phyloP scores from a whole-genome alignment of 2,888 invertebrate species.

The Ptychoptera contaminata region DNA sequence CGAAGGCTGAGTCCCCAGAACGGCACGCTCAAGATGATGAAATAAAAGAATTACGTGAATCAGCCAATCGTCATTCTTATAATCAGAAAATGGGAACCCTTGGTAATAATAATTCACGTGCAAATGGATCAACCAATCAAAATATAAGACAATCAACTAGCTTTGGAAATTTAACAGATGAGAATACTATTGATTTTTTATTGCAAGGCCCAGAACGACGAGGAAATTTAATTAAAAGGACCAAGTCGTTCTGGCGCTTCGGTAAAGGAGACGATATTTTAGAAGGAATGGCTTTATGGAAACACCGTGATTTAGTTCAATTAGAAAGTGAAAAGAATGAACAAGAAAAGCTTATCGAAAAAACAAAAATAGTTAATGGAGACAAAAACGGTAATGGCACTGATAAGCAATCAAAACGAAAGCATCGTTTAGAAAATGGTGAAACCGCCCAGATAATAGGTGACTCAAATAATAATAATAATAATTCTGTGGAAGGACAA shows the following conservation, averaged over 20 bases:
- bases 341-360: constrained; percentile 1
- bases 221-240: constrained; percentile 55
- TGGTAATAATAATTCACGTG: not conserved
- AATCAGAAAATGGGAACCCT: too few species aligned
- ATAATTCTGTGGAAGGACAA: not conserved
- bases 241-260: constrained; percentile 77
- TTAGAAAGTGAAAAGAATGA: constrained; percentile 37
- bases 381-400: constrained; percentile 16
- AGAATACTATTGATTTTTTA: constrained; percentile 24
- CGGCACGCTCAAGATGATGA: too few species aligned
- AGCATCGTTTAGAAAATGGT: not conserved
- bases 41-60: too few species aligned
- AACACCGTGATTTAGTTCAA: constrained; percentile 68
- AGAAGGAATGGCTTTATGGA: constrained; percentile 78
- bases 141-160: constrained; percentile 13
- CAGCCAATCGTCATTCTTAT: too few species aligned
- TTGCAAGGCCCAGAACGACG: constrained; percentile 14
- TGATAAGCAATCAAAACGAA: too few species aligned
- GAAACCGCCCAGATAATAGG: not conserved
- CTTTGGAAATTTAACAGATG: constrained; percentile 18
- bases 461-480: not conserved
- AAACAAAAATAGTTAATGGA: constrained; percentile 1
- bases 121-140: not conserved
- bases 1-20: too few species aligned
- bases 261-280: constrained; percentile 61